Conservation (phyloP, 2,113 vertebrate genomes). For the Sitta europaea region DNA sequence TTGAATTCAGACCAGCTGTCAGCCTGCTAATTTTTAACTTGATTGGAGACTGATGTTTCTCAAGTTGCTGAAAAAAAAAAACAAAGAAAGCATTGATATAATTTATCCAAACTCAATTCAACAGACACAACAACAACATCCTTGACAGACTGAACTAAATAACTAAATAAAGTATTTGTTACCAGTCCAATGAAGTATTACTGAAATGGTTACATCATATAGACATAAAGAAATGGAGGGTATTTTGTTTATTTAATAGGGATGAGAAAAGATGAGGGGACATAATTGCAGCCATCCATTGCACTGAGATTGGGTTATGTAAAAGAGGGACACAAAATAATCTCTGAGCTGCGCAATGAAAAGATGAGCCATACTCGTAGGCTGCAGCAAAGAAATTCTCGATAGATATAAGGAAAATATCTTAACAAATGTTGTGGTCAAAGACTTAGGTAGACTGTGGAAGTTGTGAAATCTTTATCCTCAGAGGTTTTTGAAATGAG, state of each 20-base stretch:
- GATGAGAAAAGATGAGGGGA: background rate
- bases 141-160: background rate
- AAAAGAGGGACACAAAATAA: background rate
- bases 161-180: background rate
- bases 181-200: background rate
- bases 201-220: background rate
- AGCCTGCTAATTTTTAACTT: background rate
- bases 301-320: background rate
- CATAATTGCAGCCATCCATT: background rate
- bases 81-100: background rate
- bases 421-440: background rate
- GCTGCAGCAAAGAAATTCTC: background rate
- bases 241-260: background rate
- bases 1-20: background rate
- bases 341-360: background rate
- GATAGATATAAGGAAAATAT: background rate
- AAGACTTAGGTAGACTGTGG: rapidly evolving
- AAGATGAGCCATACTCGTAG: background rate
- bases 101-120: background rate
- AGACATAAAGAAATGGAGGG: background rate
- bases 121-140: background rate
- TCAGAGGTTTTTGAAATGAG: background rate
- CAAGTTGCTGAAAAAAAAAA: background rate
- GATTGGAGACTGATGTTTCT: background rate
- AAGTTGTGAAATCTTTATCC: background rate